Base-by-base conservation (phyloP, 2,888 invertebrate species). In the Chironomus riparius region DNA sequence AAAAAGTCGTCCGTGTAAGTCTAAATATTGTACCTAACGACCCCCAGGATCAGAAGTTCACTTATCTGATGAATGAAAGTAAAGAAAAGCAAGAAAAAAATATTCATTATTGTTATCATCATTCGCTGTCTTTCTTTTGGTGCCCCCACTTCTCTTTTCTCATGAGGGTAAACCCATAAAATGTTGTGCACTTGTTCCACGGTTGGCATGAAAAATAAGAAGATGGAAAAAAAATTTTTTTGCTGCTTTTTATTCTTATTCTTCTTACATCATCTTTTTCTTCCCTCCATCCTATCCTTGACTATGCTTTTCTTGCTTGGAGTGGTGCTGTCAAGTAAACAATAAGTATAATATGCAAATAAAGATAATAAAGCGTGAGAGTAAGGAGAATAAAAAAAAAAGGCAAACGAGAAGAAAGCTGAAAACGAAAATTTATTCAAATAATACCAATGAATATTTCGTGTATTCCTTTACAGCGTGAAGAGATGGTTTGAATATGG, bases 261-360 rank as follows among this genome's bases (percentile, higher is more conserved):
- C 38, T 38, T 70, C 38, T 69, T 38, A 10, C 69, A 13, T 70
- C 47, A 22, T 24, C 24, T 71, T 22, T 47, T 38, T 47, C 22
- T 48, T 70, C 15, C 28, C 68, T 15, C 24, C 71, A 48, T 70
- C 24, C 21, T 71, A 28, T 72, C 18, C 12, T 72, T 62, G 47
- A 62, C 15, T 38, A 72, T 56, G 47, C 28, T 28, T 38, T 38
- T 38, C 10, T 38, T 38, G 38, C n/a, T 28, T 68, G 68, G 68
- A 74, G 68, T 74, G 74, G 68, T 74, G 74, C 74, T 74, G 74
- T 74, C 74, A 74, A 74, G 74, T 74, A 74, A 74, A 74, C 74
- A 74, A 74, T 74, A 74, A 74, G 74, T 74, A 74, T 74, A 74
- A 68, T 74, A 74, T 74, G 74, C 74, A 74, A 74, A 74, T 74